Evolutionary conservation across 2,113 vertebrate species (phyloP), one percentile per base, ranked within the genome.

Genomic region (Coryphaenoides rupestris): DNA sequence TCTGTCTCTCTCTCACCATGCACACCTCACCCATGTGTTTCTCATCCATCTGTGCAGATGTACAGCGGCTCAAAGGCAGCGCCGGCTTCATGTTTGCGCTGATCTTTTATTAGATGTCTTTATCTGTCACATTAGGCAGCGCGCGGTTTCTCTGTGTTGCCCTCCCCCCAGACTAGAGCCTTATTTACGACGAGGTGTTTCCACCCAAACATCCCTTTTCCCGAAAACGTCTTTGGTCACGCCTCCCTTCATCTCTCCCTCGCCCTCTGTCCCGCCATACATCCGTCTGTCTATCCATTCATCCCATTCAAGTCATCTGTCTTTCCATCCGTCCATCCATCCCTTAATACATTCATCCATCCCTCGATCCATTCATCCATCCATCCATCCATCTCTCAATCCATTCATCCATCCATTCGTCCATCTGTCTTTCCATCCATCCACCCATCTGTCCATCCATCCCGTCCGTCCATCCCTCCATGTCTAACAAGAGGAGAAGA

Each of bases 401-500:
- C 67, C 57, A 56, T 56, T n/a, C 60, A 22, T 19, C 60, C 22
- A 7, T 53, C 19, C 57, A 49, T n/a, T n/a, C n/a, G n/a, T n/a
- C 68, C 55, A 56, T 76, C 62, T 49, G 58, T 75, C 67, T 60
- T 59, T 56, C n/a, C 60, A 22, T 19, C 60, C 22, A 7, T 53
- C 19, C 57, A 49, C 19, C 61, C 19, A 21, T 67, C 60, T 69
- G n/a, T n/a, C n/a, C n/a, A n/a, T n/a, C n/a, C n/a, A n/a, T n/a
- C n/a, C 66, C 53, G 17, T 87, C 71, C 72, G 74, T 76, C 79
- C 70, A 69, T 78, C 79, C 72, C 64, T 81, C 79, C 83, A 73
- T 87, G 76, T 87, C 84, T 89, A 89, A 90, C 90, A 92, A 89
- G 89, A 89, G 84, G 85, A 88, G 85, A 85, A 79, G 82, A 85